These are phyloP conservation scores for Scaptomyza parva DNA, from an alignment of 2,888 invertebrate species.

Conservation along the genomic window DNA sequence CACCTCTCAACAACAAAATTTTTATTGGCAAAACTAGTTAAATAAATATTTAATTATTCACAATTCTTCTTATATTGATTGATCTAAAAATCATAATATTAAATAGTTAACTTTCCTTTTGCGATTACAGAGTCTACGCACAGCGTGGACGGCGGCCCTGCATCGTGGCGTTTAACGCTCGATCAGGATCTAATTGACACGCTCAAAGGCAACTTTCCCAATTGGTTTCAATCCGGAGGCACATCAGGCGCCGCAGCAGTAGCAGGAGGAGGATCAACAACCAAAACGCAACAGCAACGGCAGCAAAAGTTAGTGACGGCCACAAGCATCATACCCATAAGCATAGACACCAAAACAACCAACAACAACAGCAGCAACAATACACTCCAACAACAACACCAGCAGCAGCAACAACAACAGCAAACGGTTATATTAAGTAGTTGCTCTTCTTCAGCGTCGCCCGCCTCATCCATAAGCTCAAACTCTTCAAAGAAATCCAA, in stretches of 20 bases:
- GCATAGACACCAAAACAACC: slow-evolving; percentile 63
- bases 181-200: slow-evolving; percentile 97
- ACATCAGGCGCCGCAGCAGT: slow-evolving; percentile 44
- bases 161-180: slow-evolving; percentile 96
- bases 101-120: slow-evolving; percentile 8
- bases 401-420: slow-evolving; percentile 56
- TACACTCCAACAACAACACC: slow-evolving; percentile 73
- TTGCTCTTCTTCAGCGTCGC: slow-evolving; percentile 78
- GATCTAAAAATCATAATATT: background rate
- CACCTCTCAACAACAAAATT: background rate
- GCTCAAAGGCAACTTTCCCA: slow-evolving; percentile 95
- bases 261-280: slow-evolving; percentile 37
- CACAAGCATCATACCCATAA: slow-evolving; percentile 65
- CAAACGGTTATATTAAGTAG: slow-evolving; percentile 64
- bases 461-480: slow-evolving; percentile 82
- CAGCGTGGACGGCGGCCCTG: slow-evolving; percentile 91
- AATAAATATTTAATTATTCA: background rate
- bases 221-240: slow-evolving; percentile 91
- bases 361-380: slow-evolving; percentile 68
- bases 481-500: slow-evolving; percentile 80
- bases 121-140: slow-evolving; percentile 90
- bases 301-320: slow-evolving; percentile 61
- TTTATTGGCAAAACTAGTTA: background rate
- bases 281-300: slow-evolving; percentile 56
- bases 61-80: background rate